Conservation (phyloP, 1,140 invertebrate species). For the Drosophila sechellia region DNA sequence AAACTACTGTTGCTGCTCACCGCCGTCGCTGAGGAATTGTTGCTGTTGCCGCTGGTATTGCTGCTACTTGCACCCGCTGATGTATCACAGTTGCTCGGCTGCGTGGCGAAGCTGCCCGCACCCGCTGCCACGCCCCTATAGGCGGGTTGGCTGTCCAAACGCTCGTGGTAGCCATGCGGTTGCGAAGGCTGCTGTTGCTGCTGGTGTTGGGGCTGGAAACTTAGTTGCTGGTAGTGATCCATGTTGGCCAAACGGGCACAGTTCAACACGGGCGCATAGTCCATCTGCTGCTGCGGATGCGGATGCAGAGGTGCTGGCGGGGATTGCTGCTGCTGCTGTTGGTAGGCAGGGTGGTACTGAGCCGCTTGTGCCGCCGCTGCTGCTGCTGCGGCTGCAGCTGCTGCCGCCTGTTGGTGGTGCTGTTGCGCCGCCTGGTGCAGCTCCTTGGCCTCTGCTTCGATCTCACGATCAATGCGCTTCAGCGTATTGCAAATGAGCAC, state of each 20-base stretch:
- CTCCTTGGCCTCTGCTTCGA: conserved; percentile 91
- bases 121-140: conserved; percentile 33
- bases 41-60: conserved; percentile 33
- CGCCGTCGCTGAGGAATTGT: conserved; percentile 60
- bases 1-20: conserved; percentile 38
- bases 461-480: conserved; percentile 94
- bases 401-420: conserved; percentile 64
- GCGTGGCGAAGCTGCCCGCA: conserved; percentile 27
- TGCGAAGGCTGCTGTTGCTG: conserved; percentile 34
- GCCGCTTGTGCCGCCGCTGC: conserved; percentile 64
- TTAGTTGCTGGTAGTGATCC: conserved; percentile 78
- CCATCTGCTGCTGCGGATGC: conserved; percentile 54
- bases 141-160: conserved; percentile 34
- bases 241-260: conserved; percentile 77
- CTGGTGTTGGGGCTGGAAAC: conserved; percentile 55
- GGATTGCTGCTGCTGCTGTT: conserved; percentile 61
- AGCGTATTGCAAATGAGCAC: conserved; percentile 98
- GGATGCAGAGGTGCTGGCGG: conserved; percentile 52
- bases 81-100: conserved; percentile 44
- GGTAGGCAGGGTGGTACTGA: conserved; percentile 72
- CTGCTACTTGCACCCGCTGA: conserved; percentile 13
- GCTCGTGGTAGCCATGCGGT: conserved; percentile 40
- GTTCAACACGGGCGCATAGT: conserved; percentile 75
- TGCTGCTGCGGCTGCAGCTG: conserved; percentile 64
- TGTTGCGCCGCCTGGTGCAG: conserved; percentile 84